Base-by-base conservation (phyloP, 2,797 vertebrate genomes). In the Aythya fuligula region DNA sequence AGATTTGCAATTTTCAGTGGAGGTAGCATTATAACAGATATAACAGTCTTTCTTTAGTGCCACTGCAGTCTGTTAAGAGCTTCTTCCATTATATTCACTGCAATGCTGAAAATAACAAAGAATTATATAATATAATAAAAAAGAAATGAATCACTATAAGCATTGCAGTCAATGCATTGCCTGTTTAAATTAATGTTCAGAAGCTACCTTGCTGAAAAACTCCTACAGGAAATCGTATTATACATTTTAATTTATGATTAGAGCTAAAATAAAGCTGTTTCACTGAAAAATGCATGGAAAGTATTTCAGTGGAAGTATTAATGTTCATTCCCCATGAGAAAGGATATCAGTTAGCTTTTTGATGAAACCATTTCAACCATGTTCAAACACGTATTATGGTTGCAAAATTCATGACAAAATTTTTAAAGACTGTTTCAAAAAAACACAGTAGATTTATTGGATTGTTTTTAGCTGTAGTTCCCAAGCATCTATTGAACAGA, bases 121-220 rank as follows among this genome's bases (percentile, higher is more conserved):
- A 43, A 27, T 82, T 77, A 45, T 45, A 45, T 45, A 20, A 45
- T 45, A 45, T 45, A 45, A 19, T 45, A 45, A 45, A 19, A 45
- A 45, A 45, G 78, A 91, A 94, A 71, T 82, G 14, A 93, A 89
- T 94, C 79, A 86, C 30, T 85, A 1, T 79, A 79, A 65, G 87
- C 93, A 87, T 84, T 90, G 11, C 80, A 75, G 39, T 85, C 76
- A 80, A 24, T 65, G 36, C 13, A 69, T 90, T 90, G 58, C 27
- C 22, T 83, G 34, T 96, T 88, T 76, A 91, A 81, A 92, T 87
- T 75, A 30, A 27, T 84, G 21, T 85, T 94, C 90, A 75, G 60
- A 85, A 93, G 41, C 7, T 81, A 47, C 17, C 60, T 92, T 87
- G 32, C 41, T 89, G 27, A 89, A 78, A 87, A 91, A 67, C 77